Evolutionary conservation across 2,888 invertebrate species (phyloP), one percentile per base, ranked within the genome.

Genomic region (Sepiola atlantica): DNA sequence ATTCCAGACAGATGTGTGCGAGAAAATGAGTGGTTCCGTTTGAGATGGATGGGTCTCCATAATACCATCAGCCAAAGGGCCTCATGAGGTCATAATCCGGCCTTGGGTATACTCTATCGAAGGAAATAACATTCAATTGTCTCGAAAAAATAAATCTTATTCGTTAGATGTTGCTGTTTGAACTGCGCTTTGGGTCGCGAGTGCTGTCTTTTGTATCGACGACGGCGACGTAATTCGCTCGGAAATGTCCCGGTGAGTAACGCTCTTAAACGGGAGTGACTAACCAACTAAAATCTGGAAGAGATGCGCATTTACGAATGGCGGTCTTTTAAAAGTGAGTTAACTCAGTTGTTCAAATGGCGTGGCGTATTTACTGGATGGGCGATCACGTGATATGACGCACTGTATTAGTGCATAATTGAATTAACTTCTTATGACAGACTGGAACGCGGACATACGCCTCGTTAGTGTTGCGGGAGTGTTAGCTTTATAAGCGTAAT

Each of bases 231-330:
- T n/a, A 77, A 77, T 77, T 18, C 77, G 16, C 28, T 1, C 12
- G n/a, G 18, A 77, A 77, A 77, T 77, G 77, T 77, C n/a, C n/a
- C 77, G n/a, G 77, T 77, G 12, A 77, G 77, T 12, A 77, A 77
- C n/a, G 77, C 77, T 77, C n/a, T 77, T 77, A 28, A 77, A 77
- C n/a, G n/a, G 77, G 77, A 77, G 77, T 77, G 77, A n/a, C 77
- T 18, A 28, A 77, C 14, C n/a, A n/a, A 77, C 77, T 77, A n/a
- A n/a, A 77, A n/a, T 12, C 77, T 28, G n/a, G 77, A 12, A 77
- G 45, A 77, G 77, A 14, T 77, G n/a, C 16, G 28, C 77, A 77
- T n/a, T 77, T 77, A 77, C 77, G 77, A 77, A n/a, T 0, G 0
- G 8, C 12, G 10, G n/a, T 77, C 77, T 77, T 77, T 77, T n/a